Evolutionary conservation across 2,888 invertebrate genomes (phyloP), one percentile per base, ranked within the genome.

Genomic region (Bombyx huttoni): DNA sequence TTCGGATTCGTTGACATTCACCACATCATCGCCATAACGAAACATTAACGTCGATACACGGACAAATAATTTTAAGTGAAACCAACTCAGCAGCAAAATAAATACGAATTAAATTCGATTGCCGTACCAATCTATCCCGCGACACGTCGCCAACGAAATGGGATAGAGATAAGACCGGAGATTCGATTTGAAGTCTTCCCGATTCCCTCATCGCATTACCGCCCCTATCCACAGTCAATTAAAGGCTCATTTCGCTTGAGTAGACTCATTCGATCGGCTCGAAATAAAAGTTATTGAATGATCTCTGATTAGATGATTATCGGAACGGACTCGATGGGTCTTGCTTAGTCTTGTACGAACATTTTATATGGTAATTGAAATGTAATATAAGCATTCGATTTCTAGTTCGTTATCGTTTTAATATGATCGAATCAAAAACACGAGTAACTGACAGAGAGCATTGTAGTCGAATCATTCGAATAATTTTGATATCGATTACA

Each of bases 241-340:
- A 75, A 61, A 65, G 69, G 58, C 61, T 57, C 57, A 61, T 68
- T 67, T 74, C 55, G 61, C 58, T 65, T 65, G 70, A 46, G 52
- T 56, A 48, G 51, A 49, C 49, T 51, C 35, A 48, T 58, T 62
- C 64, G 68, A 77, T 78, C 68, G 71, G 73, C 65, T 73, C 63
- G 68, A 72, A 81, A 81, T 84, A 79, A 86, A 82, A 82, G 75
- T 81, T 82, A 82, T 85, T 82, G 82, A 83, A 83, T 81, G 83
- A 81, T 85, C 79, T 76, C 70, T 78, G 85, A 86, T 85, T 81
- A 88, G 87, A 89, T 89, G 84, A 89, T 89, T 88, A 87, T 89
- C 86, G 72, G 66, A 68, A 68, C 73, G 73, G 74, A 78, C 80
- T 80, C 76, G 76, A 77, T 78, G 70, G 70, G 67, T 70, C 74